Conservation (phyloP, 2,888 invertebrate genomes). For the Apamea epomidion region DNA sequence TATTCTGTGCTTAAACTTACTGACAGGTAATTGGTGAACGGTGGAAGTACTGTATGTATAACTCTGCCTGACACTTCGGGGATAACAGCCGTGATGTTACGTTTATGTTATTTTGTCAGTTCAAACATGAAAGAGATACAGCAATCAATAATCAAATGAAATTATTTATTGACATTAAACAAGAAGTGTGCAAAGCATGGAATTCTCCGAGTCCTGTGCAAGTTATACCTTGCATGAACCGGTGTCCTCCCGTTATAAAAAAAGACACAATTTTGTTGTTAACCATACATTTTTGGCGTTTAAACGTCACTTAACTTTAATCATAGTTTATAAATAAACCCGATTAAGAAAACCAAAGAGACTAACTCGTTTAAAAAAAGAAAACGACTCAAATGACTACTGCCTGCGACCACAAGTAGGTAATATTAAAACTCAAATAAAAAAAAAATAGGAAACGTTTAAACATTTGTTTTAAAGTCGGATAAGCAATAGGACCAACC, state of each 20-base stretch:
- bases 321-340: too few relatives aligned
- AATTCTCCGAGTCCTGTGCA: neutral
- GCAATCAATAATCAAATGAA: neutral
- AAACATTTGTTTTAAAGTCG: neutral
- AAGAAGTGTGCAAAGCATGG: neutral
- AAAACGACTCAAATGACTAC: neutral
- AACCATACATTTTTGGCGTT: too few relatives aligned
- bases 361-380: neutral
- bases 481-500: neutral
- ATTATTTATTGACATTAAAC: neutral
- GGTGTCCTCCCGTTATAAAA: neutral
- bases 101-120: neutral
- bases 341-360: neutral
- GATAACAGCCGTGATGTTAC: neutral
- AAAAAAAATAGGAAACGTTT: neutral
- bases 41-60: neutral
- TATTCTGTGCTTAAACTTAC: too few relatives aligned
- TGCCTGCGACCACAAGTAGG: too few relatives aligned
- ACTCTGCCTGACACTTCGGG: neutral
- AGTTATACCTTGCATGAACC: neutral
- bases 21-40: neutral
- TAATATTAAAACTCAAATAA: neutral
- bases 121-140: neutral
- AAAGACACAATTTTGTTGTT: neutral
- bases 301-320: too few relatives aligned